A percentile compares a stretch with the other conserved stretches of the same genome.
Conservation (phyloP, 2,888 invertebrate species). For the Mythimna lalbum region DNA sequence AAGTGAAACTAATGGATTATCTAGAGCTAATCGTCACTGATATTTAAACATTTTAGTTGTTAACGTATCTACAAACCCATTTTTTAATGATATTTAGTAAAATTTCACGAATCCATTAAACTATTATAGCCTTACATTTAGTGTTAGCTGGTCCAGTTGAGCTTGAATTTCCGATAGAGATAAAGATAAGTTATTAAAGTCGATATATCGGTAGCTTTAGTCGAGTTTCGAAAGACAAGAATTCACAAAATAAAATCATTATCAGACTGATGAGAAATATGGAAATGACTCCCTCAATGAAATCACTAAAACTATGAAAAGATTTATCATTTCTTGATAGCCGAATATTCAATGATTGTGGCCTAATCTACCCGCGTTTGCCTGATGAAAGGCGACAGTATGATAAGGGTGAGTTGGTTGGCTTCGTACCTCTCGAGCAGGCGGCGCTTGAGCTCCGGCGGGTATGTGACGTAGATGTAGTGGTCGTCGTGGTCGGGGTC, state of each 20-base stretch:
- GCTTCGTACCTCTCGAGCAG: constrained; percentile 94
- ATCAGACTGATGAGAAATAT: constrained; percentile 3
- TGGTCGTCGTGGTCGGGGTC: constrained; percentile 92
- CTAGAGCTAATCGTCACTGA: constrained; percentile 36
- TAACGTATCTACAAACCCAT: constrained; percentile 4
- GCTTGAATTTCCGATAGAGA: constrained; percentile 33
- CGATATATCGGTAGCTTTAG: background rate
- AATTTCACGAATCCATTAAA: constrained; percentile 23
- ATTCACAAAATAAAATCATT: background rate
- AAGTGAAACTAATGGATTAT: constrained; percentile 44
- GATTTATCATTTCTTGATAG: background rate
- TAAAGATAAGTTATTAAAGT: constrained; percentile 5
- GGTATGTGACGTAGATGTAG: constrained; percentile 97
- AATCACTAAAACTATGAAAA: background rate
- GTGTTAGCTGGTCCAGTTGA: constrained; percentile 30
- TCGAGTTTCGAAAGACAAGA: background rate
- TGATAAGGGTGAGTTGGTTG: constrained; percentile 81
- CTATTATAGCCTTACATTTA: constrained; percentile 32
- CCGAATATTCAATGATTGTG: background rate
- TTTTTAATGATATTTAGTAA: constrained; percentile 3
- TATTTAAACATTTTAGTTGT: constrained; percentile 2
- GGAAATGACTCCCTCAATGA: background rate
- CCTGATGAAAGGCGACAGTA: constrained; percentile 82
- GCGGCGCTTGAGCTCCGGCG: constrained; percentile 95
- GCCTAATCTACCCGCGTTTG: constrained; percentile 80